A percentile compares a stretch with the other conserved stretches of the same genome.
phyloP scores from a whole-genome alignment of 1,140 invertebrate species.

The Mizuhopecten yessoensis region DNA sequence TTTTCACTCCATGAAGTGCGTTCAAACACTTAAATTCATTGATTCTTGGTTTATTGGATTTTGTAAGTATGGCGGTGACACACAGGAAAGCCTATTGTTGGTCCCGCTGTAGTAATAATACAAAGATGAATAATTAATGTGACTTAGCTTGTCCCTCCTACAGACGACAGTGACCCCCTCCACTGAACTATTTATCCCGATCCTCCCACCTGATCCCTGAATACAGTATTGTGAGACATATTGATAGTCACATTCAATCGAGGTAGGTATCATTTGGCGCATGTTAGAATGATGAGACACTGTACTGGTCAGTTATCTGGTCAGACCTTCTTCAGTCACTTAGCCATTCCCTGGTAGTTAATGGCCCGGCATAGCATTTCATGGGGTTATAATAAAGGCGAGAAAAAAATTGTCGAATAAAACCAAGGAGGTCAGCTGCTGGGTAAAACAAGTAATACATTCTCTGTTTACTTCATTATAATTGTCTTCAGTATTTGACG shows the following conservation, averaged over 20 bases:
- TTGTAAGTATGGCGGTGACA: not conserved
- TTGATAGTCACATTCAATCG: not conserved
- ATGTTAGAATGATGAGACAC: not conserved
- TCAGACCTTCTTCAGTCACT: not conserved
- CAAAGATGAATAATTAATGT: no score
- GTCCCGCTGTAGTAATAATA: not conserved
- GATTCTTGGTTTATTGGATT: constrained; percentile 4
- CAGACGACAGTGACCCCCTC: not conserved
- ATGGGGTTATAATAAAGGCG: not conserved
- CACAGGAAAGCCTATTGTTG: not conserved
- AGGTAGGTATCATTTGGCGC: not conserved
- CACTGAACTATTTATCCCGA: not conserved
- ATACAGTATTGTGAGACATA: not conserved
- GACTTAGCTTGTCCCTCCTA: not conserved
- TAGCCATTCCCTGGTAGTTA: not conserved
- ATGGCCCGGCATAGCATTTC: not conserved
- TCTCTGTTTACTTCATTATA: no score
- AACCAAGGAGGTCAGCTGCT: not conserved
- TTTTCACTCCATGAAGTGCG: constrained; percentile 9
- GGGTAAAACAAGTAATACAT: no score
- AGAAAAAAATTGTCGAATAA: not conserved
- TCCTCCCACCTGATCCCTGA: not conserved
- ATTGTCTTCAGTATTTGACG: no score
- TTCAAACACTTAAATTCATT: constrained; percentile 22
- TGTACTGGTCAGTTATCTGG: not conserved